Base-by-base conservation (phyloP, 2,888 invertebrate species). In the Craniophora ligustri region DNA sequence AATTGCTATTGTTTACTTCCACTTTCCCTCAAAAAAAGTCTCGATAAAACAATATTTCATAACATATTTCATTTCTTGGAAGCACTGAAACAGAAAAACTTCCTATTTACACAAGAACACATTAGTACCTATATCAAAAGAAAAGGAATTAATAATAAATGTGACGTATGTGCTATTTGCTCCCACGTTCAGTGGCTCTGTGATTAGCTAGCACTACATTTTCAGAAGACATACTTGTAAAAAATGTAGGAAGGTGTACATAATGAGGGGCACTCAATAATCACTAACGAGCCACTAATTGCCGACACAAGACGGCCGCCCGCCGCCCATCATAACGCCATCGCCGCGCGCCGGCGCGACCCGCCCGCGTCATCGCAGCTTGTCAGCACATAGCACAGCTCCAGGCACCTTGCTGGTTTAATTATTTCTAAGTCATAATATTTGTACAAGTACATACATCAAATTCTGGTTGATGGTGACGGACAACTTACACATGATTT, bases 181-280 rank as follows among this genome's bases (percentile, higher is more conserved):
- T 5, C 59, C 56, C 59, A 40, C 56, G 59, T 39, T 40, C 28
- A 45, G 28, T 28, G 31, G 19, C 6, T n/a, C n/a, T n/a, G n/a
- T n/a, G n/a, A n/a, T n/a, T n/a, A n/a, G n/a, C n/a, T n/a, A n/a
- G n/a, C 32, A 13, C 39, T 30, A 34, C 35, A 26, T 35, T 18
- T 47, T 40, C 23, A 35, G 34, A 23, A 48, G 26, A n/a, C 28
- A 46, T 35, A 7, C 21, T 46, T 58, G 40, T 34, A 34, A 18
- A 23, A 40, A n/a, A n/a, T n/a, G n/a, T 32, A 40, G 40, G 15
- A 35, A 26, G 16, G 40, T 45, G 34, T 14, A 19, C 26, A 26
- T 58, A 59, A 59, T 46, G 34, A 30, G 47, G 28, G 59, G 19
- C 28, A 35, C 28, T 49, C 26, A 49, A 40, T 58, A 50, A 49